These are phyloP conservation scores for Prorops nasuta DNA, from an alignment of 1,140 invertebrate species.

Conservation along the genomic window DNA sequence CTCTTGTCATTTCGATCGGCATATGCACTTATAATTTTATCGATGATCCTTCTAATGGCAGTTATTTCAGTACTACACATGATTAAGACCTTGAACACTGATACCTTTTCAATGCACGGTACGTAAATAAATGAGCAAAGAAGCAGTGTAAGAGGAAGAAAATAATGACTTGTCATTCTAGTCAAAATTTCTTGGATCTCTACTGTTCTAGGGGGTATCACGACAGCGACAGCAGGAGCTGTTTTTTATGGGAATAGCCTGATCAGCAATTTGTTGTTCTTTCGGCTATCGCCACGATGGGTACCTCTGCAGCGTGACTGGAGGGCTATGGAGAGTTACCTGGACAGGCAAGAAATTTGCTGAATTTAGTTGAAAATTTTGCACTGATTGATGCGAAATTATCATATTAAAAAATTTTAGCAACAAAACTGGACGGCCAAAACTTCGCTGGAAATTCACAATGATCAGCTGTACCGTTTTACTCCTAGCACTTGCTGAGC, in stretches of 20 bases:
- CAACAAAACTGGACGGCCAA: slow-evolving; percentile 26
- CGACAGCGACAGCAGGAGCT: slow-evolving; percentile 52
- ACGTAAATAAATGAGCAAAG: slow-evolving; percentile 5
- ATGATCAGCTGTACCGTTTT: slow-evolving; percentile 32
- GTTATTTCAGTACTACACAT: slow-evolving; percentile 38
- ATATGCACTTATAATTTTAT: slow-evolving; percentile 29
- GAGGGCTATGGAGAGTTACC: slow-evolving; percentile 48
- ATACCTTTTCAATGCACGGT: slow-evolving; percentile 39
- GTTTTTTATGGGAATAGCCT: slow-evolving; percentile 56
- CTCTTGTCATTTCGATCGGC: slow-evolving; percentile 24
- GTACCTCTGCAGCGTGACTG: slow-evolving; percentile 46
- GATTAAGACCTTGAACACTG: slow-evolving; percentile 40
- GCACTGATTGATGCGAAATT: no score
- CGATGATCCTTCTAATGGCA: slow-evolving; percentile 29
- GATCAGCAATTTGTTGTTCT: slow-evolving; percentile 45
- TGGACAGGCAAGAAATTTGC: no score
- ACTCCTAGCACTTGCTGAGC: slow-evolving; percentile 39
- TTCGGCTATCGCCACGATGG: slow-evolving; percentile 50
- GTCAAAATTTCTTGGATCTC: background rate
- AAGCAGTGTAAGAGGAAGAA: background rate
- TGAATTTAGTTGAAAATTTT: no score
- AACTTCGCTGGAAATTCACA: slow-evolving; percentile 42
- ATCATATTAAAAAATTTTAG: no score
- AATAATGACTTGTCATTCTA: background rate
- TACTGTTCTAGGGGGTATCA: slow-evolving; percentile 47